A percentile compares a stretch with the other conserved stretches of the same genome.
phyloP scores from a whole-genome alignment of 2,888 invertebrate species.

The Axea sp. region DNA sequence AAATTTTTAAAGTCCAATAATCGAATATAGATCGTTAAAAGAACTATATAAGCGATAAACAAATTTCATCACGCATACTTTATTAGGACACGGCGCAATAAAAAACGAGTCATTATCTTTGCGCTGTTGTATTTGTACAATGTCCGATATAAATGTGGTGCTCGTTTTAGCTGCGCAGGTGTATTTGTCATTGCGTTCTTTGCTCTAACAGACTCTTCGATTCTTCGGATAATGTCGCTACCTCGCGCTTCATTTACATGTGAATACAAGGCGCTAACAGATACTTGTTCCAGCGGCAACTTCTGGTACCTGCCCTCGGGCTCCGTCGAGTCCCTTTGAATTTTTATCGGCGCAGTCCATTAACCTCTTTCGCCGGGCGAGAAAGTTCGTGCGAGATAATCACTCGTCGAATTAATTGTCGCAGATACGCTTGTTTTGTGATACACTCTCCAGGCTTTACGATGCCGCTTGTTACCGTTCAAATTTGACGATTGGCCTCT shows the following conservation, averaged over 20 bases:
- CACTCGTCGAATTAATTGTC: conserved; percentile 59
- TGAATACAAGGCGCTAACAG: conserved; percentile 77
- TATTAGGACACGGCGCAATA: not conserved
- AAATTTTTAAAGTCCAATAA: no score
- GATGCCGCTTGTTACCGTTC: conserved; percentile 45
- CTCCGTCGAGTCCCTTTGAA: conserved; percentile 58
- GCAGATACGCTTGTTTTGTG: conserved; percentile 55
- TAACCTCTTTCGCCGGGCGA: conserved; percentile 64
- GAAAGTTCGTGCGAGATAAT: conserved; percentile 60
- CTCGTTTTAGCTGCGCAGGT: conserved; percentile 46
- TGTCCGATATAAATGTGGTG: conserved; percentile 31
- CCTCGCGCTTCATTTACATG: conserved; percentile 74
- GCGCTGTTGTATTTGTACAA: conserved; percentile 15
- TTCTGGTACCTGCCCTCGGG: conserved; percentile 62
- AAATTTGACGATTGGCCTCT: conserved; percentile 33
- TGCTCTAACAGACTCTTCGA: conserved; percentile 57
- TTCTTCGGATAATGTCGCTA: conserved; percentile 63
- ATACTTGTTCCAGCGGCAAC: conserved; percentile 71
- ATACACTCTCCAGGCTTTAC: conserved; percentile 38
- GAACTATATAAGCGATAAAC: conserved; percentile 59
- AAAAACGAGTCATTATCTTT: conserved; percentile 20
- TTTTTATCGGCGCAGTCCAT: conserved; percentile 66
- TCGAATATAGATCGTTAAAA: conserved; percentile 1
- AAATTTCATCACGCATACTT: conserved; percentile 23
- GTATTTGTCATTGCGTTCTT: conserved; percentile 56